A percentile compares a stretch with the other conserved stretches of the same genome.
These are phyloP conservation scores for Propithecus perrieri DNA, from an alignment of 2,797 vertebrate species.

Conservation along the genomic window DNA sequence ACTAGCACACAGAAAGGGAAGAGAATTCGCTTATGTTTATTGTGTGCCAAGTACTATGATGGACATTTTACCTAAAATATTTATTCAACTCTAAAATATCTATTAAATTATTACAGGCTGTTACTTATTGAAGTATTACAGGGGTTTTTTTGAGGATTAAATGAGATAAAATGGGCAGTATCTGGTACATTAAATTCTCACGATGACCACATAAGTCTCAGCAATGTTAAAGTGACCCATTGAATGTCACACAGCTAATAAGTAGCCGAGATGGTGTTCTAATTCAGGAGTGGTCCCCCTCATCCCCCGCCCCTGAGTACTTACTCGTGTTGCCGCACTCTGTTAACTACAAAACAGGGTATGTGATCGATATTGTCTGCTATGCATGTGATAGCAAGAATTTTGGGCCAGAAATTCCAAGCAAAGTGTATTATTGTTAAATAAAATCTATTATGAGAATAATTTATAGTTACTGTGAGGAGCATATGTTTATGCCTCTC, in stretches of 20 bases:
- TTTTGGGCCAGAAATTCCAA: slow-evolving; percentile 9
- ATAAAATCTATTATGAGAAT: slow-evolving; percentile 1
- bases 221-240: slow-evolving; percentile 12
- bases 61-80: slow-evolving; percentile 22
- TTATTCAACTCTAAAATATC: background rate
- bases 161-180: background rate
- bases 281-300: background rate
- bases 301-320: no score
- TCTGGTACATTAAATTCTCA: slow-evolving; percentile 24
- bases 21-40: background rate
- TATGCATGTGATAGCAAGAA: background rate
- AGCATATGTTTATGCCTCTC: background rate
- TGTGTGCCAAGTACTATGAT: background rate
- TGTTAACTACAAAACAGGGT: background rate
- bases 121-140: background rate
- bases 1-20: background rate
- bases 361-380: background rate
- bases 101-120: background rate
- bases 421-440: background rate
- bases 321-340: background rate
- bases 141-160: background rate
- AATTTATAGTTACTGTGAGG: slow-evolving; percentile 8
- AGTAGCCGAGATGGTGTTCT: background rate
- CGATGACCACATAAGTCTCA: background rate
- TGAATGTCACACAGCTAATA: background rate